Percentiles rank a stretch among this genome's conserved stretches.
Evolutionary conservation across 1,140 invertebrate genomes (phyloP).

Genomic region (Pygmarrhopalites habei): DNA sequence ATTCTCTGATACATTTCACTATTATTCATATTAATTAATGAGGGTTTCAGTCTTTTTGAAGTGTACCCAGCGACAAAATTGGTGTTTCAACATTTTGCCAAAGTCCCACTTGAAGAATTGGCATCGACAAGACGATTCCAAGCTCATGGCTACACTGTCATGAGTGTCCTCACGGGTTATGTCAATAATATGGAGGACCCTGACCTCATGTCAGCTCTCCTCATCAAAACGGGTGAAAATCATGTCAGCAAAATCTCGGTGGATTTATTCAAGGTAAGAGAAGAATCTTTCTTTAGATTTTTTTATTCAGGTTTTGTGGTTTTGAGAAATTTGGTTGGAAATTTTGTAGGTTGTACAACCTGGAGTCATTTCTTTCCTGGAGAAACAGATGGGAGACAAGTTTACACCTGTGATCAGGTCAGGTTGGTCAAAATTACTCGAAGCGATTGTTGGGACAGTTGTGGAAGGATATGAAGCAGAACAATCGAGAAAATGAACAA

Average conservation of each 20-base stretch:
- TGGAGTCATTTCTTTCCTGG: too few species aligned
- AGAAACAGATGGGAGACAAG: too few species aligned
- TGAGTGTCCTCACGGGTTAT: conserved; percentile 42
- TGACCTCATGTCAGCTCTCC: conserved; percentile 41
- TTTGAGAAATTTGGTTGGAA: too few species aligned
- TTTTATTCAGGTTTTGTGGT: too few species aligned
- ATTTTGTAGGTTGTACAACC: too few species aligned
- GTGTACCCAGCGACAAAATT: conserved; percentile 15
- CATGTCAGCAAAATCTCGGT: not conserved
- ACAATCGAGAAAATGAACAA: too few species aligned
- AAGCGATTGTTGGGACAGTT: too few species aligned
- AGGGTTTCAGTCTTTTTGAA: conserved; percentile 22
- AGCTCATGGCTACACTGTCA: conserved; percentile 43
- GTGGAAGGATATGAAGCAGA: too few species aligned
- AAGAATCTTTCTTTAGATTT: too few species aligned
- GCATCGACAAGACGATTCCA: conserved; percentile 19
- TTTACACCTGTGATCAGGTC: too few species aligned
- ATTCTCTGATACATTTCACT: not conserved
- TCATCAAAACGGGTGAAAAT: conserved; percentile 41
- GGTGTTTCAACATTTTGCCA: conserved; percentile 20
- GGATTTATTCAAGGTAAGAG: not conserved
- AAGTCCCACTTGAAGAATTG: conserved; percentile 23
- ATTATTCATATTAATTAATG: not conserved
- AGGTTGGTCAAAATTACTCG: too few species aligned
- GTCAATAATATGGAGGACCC: conserved; percentile 43